These are phyloP conservation scores for Diarsia dahlii DNA, from an alignment of 2,888 invertebrate species.

Conservation along the genomic window DNA sequence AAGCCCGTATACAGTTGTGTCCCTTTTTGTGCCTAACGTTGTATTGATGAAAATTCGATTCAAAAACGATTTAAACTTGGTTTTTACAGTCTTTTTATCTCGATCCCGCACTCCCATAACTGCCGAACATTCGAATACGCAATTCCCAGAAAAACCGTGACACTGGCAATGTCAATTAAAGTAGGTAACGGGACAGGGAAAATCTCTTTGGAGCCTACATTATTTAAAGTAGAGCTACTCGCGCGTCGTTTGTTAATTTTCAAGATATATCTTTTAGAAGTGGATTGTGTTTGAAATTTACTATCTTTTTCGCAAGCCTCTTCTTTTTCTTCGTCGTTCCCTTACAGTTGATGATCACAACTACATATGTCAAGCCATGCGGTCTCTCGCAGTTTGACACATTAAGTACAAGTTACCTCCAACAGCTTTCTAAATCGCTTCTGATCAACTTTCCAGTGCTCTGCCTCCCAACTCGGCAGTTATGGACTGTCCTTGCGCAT, in stretches of 20 bases:
- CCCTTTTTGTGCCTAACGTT: slow-evolving; percentile 67
- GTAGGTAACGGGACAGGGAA: slow-evolving; percentile 8
- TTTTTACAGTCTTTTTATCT: slow-evolving; percentile 47
- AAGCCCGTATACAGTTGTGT: slow-evolving; percentile 63
- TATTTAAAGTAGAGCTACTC: slow-evolving; percentile 4
- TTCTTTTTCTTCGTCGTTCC: not conserved
- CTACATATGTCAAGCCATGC: too few species aligned
- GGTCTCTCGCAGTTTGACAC: not conserved
- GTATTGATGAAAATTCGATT: slow-evolving; percentile 71
- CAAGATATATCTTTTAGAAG: not conserved
- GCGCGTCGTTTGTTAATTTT: not conserved
- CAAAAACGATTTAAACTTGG: slow-evolving; percentile 65
- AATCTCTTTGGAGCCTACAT: slow-evolving; percentile 12
- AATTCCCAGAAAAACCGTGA: slow-evolving; percentile 13
- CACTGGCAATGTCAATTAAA: slow-evolving; percentile 19
- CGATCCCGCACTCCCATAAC: slow-evolving; percentile 12
- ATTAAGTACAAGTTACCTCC: not conserved
- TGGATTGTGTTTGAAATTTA: not conserved
- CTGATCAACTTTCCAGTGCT: not conserved
- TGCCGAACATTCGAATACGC: slow-evolving; percentile 6
- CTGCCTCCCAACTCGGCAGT: not conserved
- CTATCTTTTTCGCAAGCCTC: not conserved
- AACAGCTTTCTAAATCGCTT: not conserved
- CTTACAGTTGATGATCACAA: too few species aligned
- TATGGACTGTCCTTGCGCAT: not conserved